Evolutionary conservation across 2,888 invertebrate genomes (phyloP), one percentile per base, ranked within the genome.

Genomic region (Hydraecia micacea): DNA sequence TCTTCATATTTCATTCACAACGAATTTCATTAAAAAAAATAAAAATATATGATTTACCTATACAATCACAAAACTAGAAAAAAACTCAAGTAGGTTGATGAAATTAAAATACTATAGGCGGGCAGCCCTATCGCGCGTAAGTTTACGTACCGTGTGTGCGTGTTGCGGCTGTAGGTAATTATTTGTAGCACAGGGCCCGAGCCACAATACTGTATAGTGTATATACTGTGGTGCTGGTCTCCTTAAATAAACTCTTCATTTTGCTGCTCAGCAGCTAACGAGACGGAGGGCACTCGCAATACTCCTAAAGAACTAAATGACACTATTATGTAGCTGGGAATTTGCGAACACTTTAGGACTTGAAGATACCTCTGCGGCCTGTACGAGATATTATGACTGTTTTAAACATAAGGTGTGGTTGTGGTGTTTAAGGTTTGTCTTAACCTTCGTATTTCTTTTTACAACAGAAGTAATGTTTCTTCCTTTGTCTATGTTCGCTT

Each of bases 221-320:
- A n/a, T n/a, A n/a, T n/a, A n/a, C n/a, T n/a, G n/a, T n/a, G n/a
- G 32, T 21, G 15, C 52, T 73, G 65, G 52, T 49, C 66, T 74
- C 18, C 8, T 81, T 73, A 77, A 79, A 79, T 91, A 89, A 90
- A 87, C 86, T 25, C 25, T 25, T 32, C 2, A 25, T 32, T 66
- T 66, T 42, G 28, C 9, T 42, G 25, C 15, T 25, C 15, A 42
- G 28, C 5, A 28, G 28, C 21, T 62, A 39, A 65, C 39, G 90
- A n/a, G 8, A 65, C 9, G 21, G 21, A n/a, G n/a, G 60, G 7
- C 1, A 39, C 67, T 67, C 3, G 46, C 21, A 49, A 49, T 32
- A 25, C 32, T 32, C 68, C 8, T 68, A 15, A 49, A 32, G 25
- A 49, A 49, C 32, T 25, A 5, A 8, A 8, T 32, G 13, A 7